These are phyloP conservation scores for Psittacula cyanocephala DNA, from an alignment of 2,113 vertebrate genomes.

Conservation along the genomic window DNA sequence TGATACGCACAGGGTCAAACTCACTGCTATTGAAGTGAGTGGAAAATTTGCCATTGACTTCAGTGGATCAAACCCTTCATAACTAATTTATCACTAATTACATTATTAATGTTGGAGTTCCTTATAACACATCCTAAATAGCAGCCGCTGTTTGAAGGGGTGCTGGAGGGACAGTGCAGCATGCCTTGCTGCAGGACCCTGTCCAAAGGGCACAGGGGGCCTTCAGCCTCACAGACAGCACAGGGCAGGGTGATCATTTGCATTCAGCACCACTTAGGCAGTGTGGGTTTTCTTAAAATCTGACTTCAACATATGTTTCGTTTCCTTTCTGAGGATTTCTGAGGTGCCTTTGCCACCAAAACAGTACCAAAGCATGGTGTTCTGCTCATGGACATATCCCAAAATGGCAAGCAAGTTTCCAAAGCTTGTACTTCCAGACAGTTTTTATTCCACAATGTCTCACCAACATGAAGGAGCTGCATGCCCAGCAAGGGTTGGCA, in stretches of 20 bases:
- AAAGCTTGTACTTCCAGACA: neutral
- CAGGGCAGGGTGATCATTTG: fast-evolving
- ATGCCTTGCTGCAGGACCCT: neutral
- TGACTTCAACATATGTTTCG: fast-evolving
- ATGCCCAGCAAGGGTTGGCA: neutral
- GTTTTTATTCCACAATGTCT: fast-evolving
- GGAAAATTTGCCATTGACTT: neutral
- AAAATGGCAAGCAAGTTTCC: neutral
- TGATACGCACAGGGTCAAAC: neutral
- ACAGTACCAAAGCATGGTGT: neutral
- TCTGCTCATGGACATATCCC: fast-evolving
- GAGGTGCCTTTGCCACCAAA: neutral
- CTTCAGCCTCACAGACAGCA: fast-evolving
- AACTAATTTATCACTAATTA: constrained; percentile 54
- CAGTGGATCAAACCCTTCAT: constrained; percentile 29
- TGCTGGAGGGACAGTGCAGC: neutral
- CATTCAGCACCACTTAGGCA: fast-evolving
- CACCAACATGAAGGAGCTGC: neutral
- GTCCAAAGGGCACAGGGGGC: neutral
- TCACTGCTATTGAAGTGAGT: neutral
- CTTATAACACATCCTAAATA: neutral
- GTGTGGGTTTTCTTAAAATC: fast-evolving
- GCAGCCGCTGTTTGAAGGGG: constrained; percentile 17
- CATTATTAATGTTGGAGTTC: constrained; percentile 13
- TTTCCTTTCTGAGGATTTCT: neutral